phyloP scores from a whole-genome alignment of 1,140 invertebrate species.

The Drosophila parabipectinata region DNA sequence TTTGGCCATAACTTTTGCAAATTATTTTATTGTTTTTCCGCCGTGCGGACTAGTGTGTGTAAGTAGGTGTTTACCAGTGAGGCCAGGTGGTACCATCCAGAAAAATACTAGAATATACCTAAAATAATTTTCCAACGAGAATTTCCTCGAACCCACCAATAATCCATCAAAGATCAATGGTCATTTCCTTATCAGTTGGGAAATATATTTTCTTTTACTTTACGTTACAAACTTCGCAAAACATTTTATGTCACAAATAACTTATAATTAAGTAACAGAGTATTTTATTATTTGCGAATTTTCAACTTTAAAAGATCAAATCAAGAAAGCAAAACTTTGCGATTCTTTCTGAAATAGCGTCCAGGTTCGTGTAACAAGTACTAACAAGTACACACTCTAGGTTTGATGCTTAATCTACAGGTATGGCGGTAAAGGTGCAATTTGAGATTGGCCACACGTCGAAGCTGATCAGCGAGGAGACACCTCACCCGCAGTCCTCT shows the following conservation, averaged over 20 bases:
- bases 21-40: slow-evolving; percentile 9
- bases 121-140: background rate
- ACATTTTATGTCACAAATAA: too few species aligned
- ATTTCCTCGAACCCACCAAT: background rate
- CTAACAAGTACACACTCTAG: too few species aligned
- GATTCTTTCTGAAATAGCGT: too few species aligned
- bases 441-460: slow-evolving; percentile 97
- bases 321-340: too few species aligned
- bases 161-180: too few species aligned
- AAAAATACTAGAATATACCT: background rate
- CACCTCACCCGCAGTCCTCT: slow-evolving; percentile 91
- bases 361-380: too few species aligned
- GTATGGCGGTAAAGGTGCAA: slow-evolving; percentile 91
- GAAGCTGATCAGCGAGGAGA: slow-evolving; percentile 90
- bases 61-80: background rate
- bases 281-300: too few species aligned
- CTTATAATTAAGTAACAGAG: too few species aligned
- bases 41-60: background rate
- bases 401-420: slow-evolving; percentile 47
- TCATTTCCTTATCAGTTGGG: too few species aligned
- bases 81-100: background rate
- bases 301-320: too few species aligned
- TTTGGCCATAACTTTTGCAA: slow-evolving; percentile 33
- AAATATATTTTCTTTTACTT: too few species aligned
- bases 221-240: too few species aligned